Base-by-base conservation (phyloP, 2,797 vertebrate species). In the Protonibea diacanthus region DNA sequence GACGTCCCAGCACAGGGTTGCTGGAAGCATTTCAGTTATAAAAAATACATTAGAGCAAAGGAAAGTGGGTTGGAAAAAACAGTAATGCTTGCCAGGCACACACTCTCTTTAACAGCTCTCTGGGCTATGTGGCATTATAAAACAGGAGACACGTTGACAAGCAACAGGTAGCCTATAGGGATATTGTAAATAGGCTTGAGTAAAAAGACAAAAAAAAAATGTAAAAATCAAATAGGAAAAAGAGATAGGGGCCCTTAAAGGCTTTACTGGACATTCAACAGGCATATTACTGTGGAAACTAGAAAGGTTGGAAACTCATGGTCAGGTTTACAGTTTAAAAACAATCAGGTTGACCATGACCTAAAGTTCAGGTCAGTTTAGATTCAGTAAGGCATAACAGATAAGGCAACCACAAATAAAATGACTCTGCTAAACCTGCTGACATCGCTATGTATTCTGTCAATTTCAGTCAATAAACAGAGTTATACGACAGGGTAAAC, bases 31-130 rank as follows among this genome's bases (percentile, higher is more conserved):
- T 86, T 83, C 62, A 66, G 44, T 80, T 77, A 83, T 82, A 89
- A 92, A 90, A 75, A 82, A 81, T 69, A 79, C 68, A 85, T 88
- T 62, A 80, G 61, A 84, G 75, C 29, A 0, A 69, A 77, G 51
- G 66, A 86, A 87, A 86, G 74, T 69, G 71, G 71, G 66, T 61
- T 81, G 80, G 79, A 70, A 72, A 71, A 61, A 44, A 49, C 48
- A 10, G 51, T 17, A 57, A 49, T 0, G 25, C 69, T 66, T 89
- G 82, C 87, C 86, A 88, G 81, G 53, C 79, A 65, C 68, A 81
- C 64, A 71, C 65, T 56, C 72, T 74, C 29, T 85, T 85, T 84
- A 84, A 80, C 78, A 61, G 71, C 78, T 65, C 74, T 73, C 65
- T 53, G 63, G 76, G 58, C 53, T 47, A 12, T 61, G 71, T 74